Conservation (phyloP, 2,113 vertebrate genomes). For the Sander lucioperca region DNA sequence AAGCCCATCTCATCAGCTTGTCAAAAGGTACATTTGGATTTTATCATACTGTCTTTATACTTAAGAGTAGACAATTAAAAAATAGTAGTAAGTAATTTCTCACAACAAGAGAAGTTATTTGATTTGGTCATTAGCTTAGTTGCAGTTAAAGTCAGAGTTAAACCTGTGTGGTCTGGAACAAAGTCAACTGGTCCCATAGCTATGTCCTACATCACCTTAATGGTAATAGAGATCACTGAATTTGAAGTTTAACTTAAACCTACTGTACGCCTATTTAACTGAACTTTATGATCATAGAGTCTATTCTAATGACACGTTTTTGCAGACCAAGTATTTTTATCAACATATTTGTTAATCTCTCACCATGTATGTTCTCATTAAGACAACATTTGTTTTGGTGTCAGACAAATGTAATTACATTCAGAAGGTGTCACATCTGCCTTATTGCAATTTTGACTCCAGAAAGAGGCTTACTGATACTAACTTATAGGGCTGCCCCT, state of each 20-base stretch:
- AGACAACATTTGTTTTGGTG: neutral
- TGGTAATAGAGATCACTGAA: neutral
- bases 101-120: neutral
- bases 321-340: neutral
- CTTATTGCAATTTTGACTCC: too few species aligned
- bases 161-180: neutral
- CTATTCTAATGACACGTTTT: neutral
- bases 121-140: neutral
- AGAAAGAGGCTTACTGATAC: too few species aligned
- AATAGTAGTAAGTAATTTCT: neutral
- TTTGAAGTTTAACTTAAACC: neutral
- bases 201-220: neutral
- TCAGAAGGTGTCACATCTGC: neutral
- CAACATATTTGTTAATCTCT: neutral
- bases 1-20: conserved; percentile 65
- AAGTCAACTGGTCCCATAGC: neutral
- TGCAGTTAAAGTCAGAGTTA: neutral
- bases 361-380: neutral
- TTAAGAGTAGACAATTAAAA: neutral
- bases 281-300: neutral
- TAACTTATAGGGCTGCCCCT: too few species aligned
- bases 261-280: neutral
- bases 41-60: neutral
- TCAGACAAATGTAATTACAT: neutral
- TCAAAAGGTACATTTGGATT: conserved; percentile 65